Conservation (phyloP, 2,888 invertebrate genomes). For the Cheilosia vulpina region DNA sequence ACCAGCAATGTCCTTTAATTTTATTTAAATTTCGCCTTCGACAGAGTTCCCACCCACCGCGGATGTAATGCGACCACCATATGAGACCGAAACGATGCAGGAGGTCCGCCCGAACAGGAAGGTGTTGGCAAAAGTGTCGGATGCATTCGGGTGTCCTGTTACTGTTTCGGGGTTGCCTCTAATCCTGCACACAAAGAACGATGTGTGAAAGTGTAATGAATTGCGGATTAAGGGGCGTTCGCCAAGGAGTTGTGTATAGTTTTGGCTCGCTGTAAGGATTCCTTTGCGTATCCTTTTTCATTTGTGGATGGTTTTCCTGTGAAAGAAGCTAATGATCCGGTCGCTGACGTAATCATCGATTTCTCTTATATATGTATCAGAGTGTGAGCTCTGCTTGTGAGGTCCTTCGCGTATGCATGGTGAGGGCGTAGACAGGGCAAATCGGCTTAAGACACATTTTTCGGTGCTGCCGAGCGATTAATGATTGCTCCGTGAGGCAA, state of each 20-base stretch:
- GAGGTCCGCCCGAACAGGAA: slow-evolving; percentile 61
- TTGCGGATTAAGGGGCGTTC: slow-evolving; percentile 76
- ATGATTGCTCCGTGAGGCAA: slow-evolving; percentile 64
- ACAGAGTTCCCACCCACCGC: slow-evolving; percentile 66
- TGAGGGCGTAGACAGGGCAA: slow-evolving; percentile 71
- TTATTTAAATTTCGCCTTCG: slow-evolving; percentile 63
- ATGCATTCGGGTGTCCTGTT: slow-evolving; percentile 69
- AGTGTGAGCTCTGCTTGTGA: slow-evolving; percentile 58
- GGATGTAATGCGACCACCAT: slow-evolving; percentile 68
- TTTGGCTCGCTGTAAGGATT: slow-evolving; percentile 59
- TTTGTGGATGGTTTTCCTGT: slow-evolving; percentile 33
- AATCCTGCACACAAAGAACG: slow-evolving; percentile 70
- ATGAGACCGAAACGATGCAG: slow-evolving; percentile 55
- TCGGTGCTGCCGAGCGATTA: slow-evolving; percentile 46
- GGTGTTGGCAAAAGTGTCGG: slow-evolving; percentile 74
- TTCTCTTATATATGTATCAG: slow-evolving; percentile 24
- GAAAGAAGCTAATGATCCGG: slow-evolving; percentile 65
- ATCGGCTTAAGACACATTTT: slow-evolving; percentile 68
- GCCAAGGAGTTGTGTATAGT: slow-evolving; percentile 63
- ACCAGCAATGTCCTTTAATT: slow-evolving; percentile 56
- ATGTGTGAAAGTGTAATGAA: slow-evolving; percentile 78
- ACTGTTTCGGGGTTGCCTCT: slow-evolving; percentile 55
- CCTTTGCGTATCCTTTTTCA: slow-evolving; percentile 55
- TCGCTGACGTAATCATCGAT: slow-evolving; percentile 68
- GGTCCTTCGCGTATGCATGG: slow-evolving; percentile 44